Evolutionary conservation across 1,140 invertebrate species (phyloP), one percentile per base, ranked within the genome.

Genomic region (Dolichoris vasculosae): DNA sequence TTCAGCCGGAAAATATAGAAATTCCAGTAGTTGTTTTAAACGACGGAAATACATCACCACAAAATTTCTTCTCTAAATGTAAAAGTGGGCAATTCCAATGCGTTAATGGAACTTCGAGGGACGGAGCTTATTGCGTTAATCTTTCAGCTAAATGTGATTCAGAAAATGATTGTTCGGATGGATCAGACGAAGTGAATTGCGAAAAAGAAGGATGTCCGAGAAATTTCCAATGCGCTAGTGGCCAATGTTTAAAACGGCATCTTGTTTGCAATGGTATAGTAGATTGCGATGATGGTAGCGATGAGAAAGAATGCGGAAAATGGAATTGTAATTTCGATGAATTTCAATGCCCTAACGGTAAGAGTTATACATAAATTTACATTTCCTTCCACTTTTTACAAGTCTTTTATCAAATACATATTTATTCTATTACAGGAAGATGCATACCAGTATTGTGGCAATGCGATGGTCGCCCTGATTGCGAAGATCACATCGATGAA

Each of bases 181-280:
- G 94, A 32, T 95, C 95, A 20, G 95, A 96, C 90, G 95, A 96
- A 90, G 59, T 93, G 6, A 93, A 94, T n/a, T 96, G 95, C 87
- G 89, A 93, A 75, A 90, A 94, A 88, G 92, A 94, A 81, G 91
- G 92, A 40, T 96, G 95, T 89, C 94, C 93, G 26, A 94, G 94
- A 59, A 95, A 95, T 86, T 96, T 95, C 91, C 92, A 95, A 88
- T 97, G 96, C 89, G 90, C 91, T 7, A 96, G 94, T 91, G 96
- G 96, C 26, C 95, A 96, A 88, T 97, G 97, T 89, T 94, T 97
- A 30, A 95, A 94, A 86, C 91, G 95, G 83, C 93, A 95, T 87
- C 93, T 96, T 38, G 95, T 96, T 17, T 98, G 97, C 91, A 96
- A 97, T 92, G 95, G 95, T 48, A 96, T 96, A 76, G 90, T 93